Evolutionary conservation across 2,888 invertebrate genomes (phyloP), one percentile per base, ranked within the genome.

Genomic region (Ochropleura plecta): DNA sequence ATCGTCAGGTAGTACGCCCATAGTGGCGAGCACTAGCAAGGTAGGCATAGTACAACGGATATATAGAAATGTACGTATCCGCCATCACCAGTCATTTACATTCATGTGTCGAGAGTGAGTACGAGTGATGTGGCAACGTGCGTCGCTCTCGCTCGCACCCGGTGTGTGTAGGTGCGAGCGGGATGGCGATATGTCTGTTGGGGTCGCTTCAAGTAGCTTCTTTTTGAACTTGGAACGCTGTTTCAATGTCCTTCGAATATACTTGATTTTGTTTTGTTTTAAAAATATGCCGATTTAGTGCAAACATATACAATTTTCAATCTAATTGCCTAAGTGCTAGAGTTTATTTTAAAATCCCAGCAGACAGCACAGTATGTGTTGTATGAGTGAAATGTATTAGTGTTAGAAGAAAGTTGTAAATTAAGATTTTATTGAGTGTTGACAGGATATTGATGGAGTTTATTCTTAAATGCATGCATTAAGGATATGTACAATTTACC

Each of bases 21-120:
- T 81, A 79, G 94, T 92, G 94, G 93, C 96, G 92, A 89, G 88
- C 91, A 90, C 95, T 90, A 94, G 95, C 96, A 96, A 96, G 96
- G 96, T 96, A 96, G 96, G 96, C 96, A 96, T 97, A 94, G 96
- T 96, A 92, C 96, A 94, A 92, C 96, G 96, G 96, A 97, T 97
- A 93, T 97, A 97, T 96, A 96, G 95, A 96, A 94, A 96, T 95
- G 96, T 97, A 96, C 96, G 96, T 97, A 96, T 95, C 95, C 91
- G 94, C 94, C 88, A 92, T 92, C 94, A 94, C 93, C 95, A 90
- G 90, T 90, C 93, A 95, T 93, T 91, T 93, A 95, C 94, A 93
- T 93, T 93, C 95, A 91, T 92, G 92, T 92, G 85, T 83, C 88
- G 88, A 78, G 90, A 90, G 91, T 92, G 92, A 90, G 89, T 90